These are phyloP conservation scores for Leptodactylus fallax DNA, from an alignment of 2,797 vertebrate genomes.

Conservation along the genomic window DNA sequence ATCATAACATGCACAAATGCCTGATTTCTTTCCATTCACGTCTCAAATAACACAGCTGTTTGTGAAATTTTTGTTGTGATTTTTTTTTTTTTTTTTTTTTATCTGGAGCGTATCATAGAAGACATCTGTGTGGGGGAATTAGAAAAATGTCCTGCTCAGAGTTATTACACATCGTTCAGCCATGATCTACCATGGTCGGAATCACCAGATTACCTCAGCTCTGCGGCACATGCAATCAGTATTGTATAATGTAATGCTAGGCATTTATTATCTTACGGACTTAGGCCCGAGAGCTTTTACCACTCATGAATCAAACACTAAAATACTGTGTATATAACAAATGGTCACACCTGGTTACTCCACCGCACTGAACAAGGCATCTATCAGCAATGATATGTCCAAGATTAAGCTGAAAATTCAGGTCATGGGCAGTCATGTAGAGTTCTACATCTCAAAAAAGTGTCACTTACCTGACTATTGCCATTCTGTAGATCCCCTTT, in stretches of 20 bases:
- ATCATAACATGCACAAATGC: constrained; percentile 51
- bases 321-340: neutral
- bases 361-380: neutral
- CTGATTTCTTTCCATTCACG: constrained; percentile 45
- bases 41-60: constrained; percentile 56
- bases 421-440: too few relatives aligned
- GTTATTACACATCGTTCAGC: constrained; percentile 36
- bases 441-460: too few relatives aligned
- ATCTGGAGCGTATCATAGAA: constrained; percentile 43
- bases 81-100: constrained; percentile 28
- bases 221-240: constrained; percentile 8
- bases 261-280: constrained; percentile 11
- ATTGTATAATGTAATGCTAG: constrained; percentile 26
- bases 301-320: neutral
- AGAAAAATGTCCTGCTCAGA: constrained; percentile 30
- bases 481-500: neutral
- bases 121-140: constrained; percentile 44
- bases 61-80: constrained; percentile 45
- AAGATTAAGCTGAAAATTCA: too few relatives aligned
- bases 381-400: neutral
- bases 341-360: neutral
- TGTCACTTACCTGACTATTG: too few relatives aligned
- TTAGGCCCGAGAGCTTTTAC: constrained; percentile 16
- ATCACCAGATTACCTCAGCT: constrained; percentile 29
- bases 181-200: constrained; percentile 4